These are phyloP conservation scores for Globodera rostochiensis DNA, from an alignment of 1,140 invertebrate genomes.

Conservation along the genomic window DNA sequence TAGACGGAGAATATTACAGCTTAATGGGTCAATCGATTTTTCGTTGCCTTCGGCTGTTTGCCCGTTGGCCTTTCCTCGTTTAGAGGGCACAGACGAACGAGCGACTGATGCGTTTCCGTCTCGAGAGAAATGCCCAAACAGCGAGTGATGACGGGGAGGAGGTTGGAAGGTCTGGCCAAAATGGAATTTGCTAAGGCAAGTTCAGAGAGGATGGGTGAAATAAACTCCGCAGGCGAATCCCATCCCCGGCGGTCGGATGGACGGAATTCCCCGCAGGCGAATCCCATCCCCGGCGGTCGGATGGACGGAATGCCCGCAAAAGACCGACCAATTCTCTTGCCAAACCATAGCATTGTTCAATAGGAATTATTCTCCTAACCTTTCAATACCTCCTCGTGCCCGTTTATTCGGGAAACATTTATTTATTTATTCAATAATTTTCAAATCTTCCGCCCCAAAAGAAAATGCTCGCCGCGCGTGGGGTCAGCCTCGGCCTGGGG, in stretches of 20 bases:
- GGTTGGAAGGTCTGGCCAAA: neutral
- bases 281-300: no score
- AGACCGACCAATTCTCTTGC: neutral
- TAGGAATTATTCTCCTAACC: no score
- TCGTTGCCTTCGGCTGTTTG: neutral
- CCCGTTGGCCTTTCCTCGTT: neutral
- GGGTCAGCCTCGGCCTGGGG: slow-evolving; percentile 53
- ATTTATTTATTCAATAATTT: neutral
- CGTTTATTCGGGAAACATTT: no score
- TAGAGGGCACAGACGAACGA: neutral
- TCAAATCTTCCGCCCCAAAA: neutral
- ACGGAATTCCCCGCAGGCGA: neutral
- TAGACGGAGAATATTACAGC: neutral
- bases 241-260: neutral
- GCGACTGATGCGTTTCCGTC: neutral
- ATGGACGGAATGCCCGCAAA: neutral
- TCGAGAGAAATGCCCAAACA: neutral
- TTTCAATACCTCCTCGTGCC: no score
- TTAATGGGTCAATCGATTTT: slow-evolving; percentile 1
- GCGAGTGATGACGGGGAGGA: neutral
- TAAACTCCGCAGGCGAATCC: neutral
- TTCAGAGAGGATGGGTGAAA: neutral
- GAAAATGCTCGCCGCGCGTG: slow-evolving; percentile 60
- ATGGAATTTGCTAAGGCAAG: neutral
- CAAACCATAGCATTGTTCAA: no score